Conservation (phyloP, 2,113 vertebrate genomes). For the Callaeas wilsoni region DNA sequence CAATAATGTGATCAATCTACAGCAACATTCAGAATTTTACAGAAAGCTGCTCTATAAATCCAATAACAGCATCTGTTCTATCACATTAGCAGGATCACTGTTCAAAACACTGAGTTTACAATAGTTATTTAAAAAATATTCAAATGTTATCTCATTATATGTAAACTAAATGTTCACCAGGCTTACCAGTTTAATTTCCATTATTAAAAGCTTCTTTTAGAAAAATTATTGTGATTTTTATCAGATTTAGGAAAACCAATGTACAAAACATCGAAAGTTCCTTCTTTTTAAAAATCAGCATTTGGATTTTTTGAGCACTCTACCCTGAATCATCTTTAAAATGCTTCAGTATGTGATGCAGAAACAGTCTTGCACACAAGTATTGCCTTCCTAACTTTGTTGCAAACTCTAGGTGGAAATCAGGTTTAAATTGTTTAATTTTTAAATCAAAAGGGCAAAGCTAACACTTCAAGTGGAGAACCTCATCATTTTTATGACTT, state of each 20-base stretch:
- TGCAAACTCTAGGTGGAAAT: neutral
- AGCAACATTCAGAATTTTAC: neutral
- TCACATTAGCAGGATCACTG: neutral
- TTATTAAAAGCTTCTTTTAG: neutral
- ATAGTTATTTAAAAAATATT: neutral
- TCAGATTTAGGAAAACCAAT: neutral
- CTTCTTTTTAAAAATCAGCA: neutral
- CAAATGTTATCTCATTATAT: neutral
- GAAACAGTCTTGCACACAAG: neutral
- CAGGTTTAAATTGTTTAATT: neutral
- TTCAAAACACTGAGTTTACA: neutral
- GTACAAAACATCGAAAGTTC: neutral
- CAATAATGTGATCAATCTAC: neutral
- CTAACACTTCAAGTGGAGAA: neutral
- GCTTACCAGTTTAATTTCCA: neutral
- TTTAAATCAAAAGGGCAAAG: neutral
- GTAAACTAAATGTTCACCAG: neutral
- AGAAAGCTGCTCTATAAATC: neutral
- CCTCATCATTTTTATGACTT: neutral
- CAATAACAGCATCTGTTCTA: neutral
- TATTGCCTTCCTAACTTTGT: neutral
- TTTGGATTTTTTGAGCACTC: neutral
- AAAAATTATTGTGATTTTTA: neutral
- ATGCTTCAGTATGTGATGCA: neutral
- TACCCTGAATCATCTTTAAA: neutral